Evolutionary conservation across 1,140 invertebrate species (phyloP).

Genomic region (Pseudachorutes palmiensis): DNA sequence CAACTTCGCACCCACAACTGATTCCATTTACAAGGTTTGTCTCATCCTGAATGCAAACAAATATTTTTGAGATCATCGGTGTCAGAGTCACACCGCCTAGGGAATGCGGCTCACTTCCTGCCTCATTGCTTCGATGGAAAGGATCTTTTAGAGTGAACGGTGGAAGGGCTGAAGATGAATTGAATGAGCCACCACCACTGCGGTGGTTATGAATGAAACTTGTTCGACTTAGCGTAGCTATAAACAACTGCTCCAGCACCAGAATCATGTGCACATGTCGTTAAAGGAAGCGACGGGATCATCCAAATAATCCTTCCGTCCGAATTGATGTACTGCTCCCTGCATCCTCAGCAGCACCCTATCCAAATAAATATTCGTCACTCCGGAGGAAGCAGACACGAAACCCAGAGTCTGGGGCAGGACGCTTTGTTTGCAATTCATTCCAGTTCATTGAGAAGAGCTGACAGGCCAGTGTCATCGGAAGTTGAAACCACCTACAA

Average conservation of each 20-base stretch:
- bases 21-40: too few relatives aligned
- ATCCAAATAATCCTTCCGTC: background rate
- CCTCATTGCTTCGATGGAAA: too few relatives aligned
- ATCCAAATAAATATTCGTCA: conserved; percentile 6
- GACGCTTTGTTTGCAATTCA: background rate
- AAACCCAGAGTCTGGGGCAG: background rate
- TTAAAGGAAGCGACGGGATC: too few relatives aligned
- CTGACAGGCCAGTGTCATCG: too few relatives aligned
- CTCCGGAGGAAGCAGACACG: background rate
- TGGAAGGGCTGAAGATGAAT: too few relatives aligned
- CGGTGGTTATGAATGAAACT: background rate
- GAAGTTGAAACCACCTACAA: too few relatives aligned
- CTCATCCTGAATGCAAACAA: too few relatives aligned
- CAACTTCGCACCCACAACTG: too few relatives aligned
- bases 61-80: too few relatives aligned
- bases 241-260: background rate
- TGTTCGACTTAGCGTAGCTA: background rate
- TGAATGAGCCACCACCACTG: background rate
- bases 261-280: background rate
- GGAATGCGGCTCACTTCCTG: too few relatives aligned
- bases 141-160: too few relatives aligned
- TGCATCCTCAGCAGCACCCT: background rate
- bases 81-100: too few relatives aligned
- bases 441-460: background rate
- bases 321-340: background rate